These are phyloP conservation scores for Cheirogaleus medius DNA, from an alignment of 2,113 vertebrate species.

Conservation along the genomic window DNA sequence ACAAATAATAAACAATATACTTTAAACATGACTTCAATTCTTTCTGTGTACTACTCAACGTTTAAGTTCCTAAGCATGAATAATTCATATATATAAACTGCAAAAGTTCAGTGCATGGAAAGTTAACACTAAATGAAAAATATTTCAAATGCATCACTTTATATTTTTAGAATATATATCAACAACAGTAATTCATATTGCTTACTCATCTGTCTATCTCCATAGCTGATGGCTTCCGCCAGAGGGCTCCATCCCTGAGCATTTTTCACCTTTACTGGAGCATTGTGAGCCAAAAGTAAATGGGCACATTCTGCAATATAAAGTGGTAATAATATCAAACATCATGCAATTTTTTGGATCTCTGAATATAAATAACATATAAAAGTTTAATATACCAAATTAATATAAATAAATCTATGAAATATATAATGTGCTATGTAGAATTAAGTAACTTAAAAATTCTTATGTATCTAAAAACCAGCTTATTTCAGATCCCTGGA, in stretches of 20 bases:
- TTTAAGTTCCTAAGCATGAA: neutral
- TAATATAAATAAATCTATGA: neutral
- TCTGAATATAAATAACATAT: neutral
- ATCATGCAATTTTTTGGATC: neutral
- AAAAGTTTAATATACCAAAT: neutral
- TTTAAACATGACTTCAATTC: neutral
- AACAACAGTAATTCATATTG: constrained; percentile 22
- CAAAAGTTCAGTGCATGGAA: neutral
- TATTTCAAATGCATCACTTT: neutral
- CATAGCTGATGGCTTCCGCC: constrained; percentile 99
- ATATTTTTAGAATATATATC: neutral
- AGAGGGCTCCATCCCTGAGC: constrained; percentile 99
- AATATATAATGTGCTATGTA: neutral
- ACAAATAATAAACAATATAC: neutral
- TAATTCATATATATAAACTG: neutral
- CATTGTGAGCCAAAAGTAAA: constrained; percentile 98
- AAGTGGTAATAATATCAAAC: constrained; percentile 12
- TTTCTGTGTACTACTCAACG: neutral
- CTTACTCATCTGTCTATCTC: constrained; percentile 99
- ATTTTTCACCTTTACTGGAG: constrained; percentile 99
- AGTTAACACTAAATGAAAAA: neutral
- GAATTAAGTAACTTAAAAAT: constrained; percentile 1
- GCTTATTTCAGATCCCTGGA: neutral
- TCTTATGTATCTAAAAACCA: neutral
- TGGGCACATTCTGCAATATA: constrained; percentile 95